Conservation (phyloP, 2,797 vertebrate genomes). For the Dendrocincla tyrannina region DNA sequence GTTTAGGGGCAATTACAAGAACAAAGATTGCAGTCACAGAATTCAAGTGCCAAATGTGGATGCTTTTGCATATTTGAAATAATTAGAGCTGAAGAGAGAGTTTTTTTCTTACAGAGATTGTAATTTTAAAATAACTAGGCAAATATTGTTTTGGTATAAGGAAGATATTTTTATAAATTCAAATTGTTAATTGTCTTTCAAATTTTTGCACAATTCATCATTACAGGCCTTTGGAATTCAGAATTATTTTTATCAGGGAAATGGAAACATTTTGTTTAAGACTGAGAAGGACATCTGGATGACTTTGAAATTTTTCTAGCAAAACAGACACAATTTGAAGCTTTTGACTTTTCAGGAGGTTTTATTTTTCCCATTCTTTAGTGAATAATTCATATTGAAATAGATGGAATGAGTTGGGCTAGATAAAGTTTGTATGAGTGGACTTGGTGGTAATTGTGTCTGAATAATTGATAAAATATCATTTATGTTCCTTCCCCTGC, state of each 20-base stretch:
- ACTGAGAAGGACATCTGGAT: neutral
- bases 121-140: neutral
- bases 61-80: neutral
- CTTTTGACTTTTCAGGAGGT: neutral
- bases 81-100: neutral
- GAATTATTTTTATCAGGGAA: neutral
- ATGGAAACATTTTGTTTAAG: neutral
- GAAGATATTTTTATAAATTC: neutral
- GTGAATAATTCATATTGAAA: neutral
- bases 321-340: neutral
- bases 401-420: neutral
- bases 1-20: neutral
- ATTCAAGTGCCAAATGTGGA: neutral
- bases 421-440: neutral
- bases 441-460: neutral
- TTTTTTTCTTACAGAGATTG: neutral
- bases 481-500: neutral
- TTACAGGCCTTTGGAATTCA: neutral
- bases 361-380: neutral
- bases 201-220: fast-evolving
- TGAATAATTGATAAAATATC: neutral
- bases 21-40: neutral
- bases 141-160: neutral
- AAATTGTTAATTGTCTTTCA: neutral
- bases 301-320: neutral